Evolutionary conservation across 2,888 invertebrate species (phyloP), one percentile per base, ranked within the genome.

Genomic region (Piscicola geometra): DNA sequence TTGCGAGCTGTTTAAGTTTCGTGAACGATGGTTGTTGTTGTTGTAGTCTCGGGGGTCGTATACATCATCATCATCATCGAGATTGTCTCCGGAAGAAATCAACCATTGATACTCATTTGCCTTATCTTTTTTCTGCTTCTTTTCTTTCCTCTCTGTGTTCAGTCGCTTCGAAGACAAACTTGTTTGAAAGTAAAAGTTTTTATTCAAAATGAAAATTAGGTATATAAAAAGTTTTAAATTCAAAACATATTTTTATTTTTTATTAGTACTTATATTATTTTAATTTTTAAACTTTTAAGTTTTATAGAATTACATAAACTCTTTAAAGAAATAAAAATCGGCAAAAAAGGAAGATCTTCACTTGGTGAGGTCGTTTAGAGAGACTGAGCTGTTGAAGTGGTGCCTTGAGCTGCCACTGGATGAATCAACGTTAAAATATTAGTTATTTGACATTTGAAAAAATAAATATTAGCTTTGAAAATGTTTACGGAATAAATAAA

Each of bases 331-430:
- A n/a, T n/a, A n/a, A n/a, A n/a, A n/a, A n/a, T n/a, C n/a, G n/a
- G n/a, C n/a, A n/a, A n/a, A n/a, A n/a, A n/a, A n/a, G 30, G 30
- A 12, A 64, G 21, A 3, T 30, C 5, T 60, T 15, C 25, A 64
- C 64, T 73, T 73, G 73, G 30, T 73, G 35, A 73, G 35, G 25
- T 73, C 73, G 18, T 52, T 73, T 30, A 64, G 73, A n/a, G 73
- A 73, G 1, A 73, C 73, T 18, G 33, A 25, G 36, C 64, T 64
- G 41, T 73, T 56, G 36, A 73, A 73, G 52, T 35, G 73, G 33
- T 67, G 32, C 32, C 1, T 32, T 15, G 64, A 36, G 9, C n/a
- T 64, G 60, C 9, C 30, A 18, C 32, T 21, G 32, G 32, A 33
- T n/a, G n/a, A n/a, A n/a, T n/a, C n/a, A n/a, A n/a, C n/a, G n/a